These are phyloP conservation scores for Leptobrachium ailaonicum DNA, from an alignment of 2,113 vertebrate species.

Conservation along the genomic window DNA sequence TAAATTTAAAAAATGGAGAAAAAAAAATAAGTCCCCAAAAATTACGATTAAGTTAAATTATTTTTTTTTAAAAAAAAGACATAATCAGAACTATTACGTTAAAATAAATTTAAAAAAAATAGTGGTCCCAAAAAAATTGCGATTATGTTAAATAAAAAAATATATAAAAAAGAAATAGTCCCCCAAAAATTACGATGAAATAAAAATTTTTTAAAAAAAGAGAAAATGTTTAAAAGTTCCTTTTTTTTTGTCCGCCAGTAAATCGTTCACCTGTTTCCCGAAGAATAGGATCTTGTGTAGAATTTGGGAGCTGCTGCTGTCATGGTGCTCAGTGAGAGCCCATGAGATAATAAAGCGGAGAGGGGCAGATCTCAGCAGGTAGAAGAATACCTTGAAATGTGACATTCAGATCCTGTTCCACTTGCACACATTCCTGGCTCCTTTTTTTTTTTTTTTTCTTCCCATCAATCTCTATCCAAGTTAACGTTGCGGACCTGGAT, in stretches of 20 bases:
- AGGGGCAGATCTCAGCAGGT: conserved; percentile 14
- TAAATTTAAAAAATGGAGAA: background rate
- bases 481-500: background rate
- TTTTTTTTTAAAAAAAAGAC: too few relatives aligned
- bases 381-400: conserved; percentile 12
- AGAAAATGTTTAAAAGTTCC: background rate
- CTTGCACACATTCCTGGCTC: background rate
- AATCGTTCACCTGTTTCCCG: conserved; percentile 33
- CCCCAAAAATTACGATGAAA: background rate
- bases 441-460: background rate
- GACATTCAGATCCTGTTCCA: conserved; percentile 29
- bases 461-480: too few relatives aligned
- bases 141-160: too few relatives aligned
- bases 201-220: background rate
- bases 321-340: conserved; percentile 7
- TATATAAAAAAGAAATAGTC: background rate
- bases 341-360: conserved; percentile 7
- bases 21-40: background rate
- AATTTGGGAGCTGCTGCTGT: background rate
- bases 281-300: conserved; percentile 6
- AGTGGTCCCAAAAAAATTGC: too few relatives aligned
- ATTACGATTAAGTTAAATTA: background rate
- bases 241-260: background rate
- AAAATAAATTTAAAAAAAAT: too few relatives aligned
- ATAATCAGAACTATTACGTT: too few relatives aligned